phyloP scores from a whole-genome alignment of 2,888 invertebrate species.

The Eucriotettix oculatus region DNA sequence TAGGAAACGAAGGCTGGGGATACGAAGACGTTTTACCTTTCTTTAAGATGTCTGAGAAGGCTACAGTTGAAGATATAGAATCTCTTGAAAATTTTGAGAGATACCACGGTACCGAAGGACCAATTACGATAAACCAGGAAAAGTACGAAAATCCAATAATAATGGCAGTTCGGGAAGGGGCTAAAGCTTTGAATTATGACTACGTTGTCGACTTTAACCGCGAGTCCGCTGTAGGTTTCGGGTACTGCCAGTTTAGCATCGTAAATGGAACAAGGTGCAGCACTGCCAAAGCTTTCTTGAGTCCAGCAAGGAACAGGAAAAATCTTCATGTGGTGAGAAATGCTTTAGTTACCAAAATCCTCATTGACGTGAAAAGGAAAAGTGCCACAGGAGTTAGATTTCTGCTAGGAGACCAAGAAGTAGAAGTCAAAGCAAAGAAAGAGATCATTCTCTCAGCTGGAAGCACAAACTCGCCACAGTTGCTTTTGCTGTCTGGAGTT shows the following conservation, averaged over 20 bases:
- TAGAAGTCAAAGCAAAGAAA: slow-evolving; percentile 22
- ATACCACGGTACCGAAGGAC: slow-evolving; percentile 29
- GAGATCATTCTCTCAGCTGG: slow-evolving; percentile 36
- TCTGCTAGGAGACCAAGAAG: slow-evolving; percentile 29
- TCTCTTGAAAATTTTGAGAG: slow-evolving; percentile 31
- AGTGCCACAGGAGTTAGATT: slow-evolving; percentile 52
- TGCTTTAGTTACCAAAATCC: slow-evolving; percentile 41
- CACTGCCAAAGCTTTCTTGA: slow-evolving; percentile 45
- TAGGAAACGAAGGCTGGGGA: slow-evolving; percentile 38
- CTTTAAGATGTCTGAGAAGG: slow-evolving; percentile 17
- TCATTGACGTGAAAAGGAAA: slow-evolving; percentile 45
- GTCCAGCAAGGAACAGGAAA: slow-evolving; percentile 36
- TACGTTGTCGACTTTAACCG: slow-evolving; percentile 25
- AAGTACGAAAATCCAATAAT: slow-evolving; percentile 30
- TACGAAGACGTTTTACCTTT: slow-evolving; percentile 20
- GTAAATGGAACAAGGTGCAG: slow-evolving; percentile 28
- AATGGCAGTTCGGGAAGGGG: slow-evolving; percentile 27
- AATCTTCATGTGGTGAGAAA: slow-evolving; percentile 52
- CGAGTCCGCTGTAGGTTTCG: slow-evolving; percentile 24
- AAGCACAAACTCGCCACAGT: slow-evolving; percentile 39
- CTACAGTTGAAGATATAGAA: slow-evolving; percentile 36
- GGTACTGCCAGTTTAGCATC: slow-evolving; percentile 31
- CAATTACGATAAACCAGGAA: slow-evolving; percentile 27
- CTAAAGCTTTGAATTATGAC: slow-evolving; percentile 29
- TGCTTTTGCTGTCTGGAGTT: slow-evolving; percentile 42